These are phyloP conservation scores for Thamnophis sirtalis DNA, from an alignment of 2,113 vertebrate genomes.

Conservation along the genomic window DNA sequence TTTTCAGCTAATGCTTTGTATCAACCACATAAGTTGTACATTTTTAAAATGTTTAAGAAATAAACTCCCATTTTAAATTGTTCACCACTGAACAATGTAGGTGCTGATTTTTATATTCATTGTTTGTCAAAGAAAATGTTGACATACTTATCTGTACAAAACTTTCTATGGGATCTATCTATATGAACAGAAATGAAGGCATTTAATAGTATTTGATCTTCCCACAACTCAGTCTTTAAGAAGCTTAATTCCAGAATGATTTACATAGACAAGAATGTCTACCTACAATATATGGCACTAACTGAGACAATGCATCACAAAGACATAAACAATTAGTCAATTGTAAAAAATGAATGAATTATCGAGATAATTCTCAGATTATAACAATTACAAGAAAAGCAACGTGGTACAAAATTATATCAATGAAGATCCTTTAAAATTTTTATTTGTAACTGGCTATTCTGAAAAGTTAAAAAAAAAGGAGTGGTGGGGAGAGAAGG, in stretches of 20 bases:
- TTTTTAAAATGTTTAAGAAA: not conserved
- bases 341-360: no score
- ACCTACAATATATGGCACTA: no score
- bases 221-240: not conserved
- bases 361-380: no score
- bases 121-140: not conserved
- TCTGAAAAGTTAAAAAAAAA: no score
- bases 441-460: no score
- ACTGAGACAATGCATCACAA: no score
- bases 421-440: no score
- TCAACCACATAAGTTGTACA: not conserved
- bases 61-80: not conserved
- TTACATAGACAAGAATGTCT: not conserved
- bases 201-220: not conserved
- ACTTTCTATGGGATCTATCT: not conserved
- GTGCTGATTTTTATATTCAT: not conserved
- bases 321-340: no score
- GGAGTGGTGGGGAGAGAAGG: no score
- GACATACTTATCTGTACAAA: not conserved
- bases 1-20: not conserved
- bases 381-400: no score
- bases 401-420: no score
- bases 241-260: not conserved
- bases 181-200: not conserved
- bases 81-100: not conserved